Evolutionary conservation across 2,888 invertebrate species (phyloP).

Genomic region (Cerceris ruficornis): DNA sequence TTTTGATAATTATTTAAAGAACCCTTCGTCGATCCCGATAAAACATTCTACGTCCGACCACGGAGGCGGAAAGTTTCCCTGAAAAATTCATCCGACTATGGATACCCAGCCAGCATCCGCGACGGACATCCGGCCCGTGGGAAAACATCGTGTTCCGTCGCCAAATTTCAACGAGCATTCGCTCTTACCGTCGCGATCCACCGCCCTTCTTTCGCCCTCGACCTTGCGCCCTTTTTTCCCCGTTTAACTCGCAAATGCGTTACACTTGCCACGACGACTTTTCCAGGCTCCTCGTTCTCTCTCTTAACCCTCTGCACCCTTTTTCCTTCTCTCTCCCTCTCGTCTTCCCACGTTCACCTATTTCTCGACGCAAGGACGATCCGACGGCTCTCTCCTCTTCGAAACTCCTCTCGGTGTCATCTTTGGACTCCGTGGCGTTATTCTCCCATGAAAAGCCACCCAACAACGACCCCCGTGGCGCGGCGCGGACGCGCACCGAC

Average conservation of each 20-base stretch:
- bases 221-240: not conserved
- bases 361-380: constrained; percentile 26
- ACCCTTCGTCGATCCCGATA: not conserved
- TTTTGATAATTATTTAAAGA: not conserved
- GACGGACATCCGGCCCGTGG: constrained; percentile 38
- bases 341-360: not conserved
- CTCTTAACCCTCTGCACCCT: constrained; percentile 8
- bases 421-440: constrained; percentile 10
- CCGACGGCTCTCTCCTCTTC: constrained; percentile 23
- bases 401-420: constrained; percentile 25
- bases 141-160: constrained; percentile 46
- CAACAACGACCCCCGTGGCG: constrained; percentile 33
- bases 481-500: not conserved
- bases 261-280: constrained; percentile 42
- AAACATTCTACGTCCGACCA: not conserved
- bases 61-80: constrained; percentile 5
- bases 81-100: not conserved
- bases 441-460: constrained; percentile 45
- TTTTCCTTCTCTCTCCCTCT: constrained; percentile 2
- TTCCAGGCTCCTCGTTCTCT: constrained; percentile 20
- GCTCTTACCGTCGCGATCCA: constrained; percentile 43
- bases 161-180: constrained; percentile 50
- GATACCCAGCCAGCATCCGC: not conserved
- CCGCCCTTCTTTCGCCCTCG: not conserved
- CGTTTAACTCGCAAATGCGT: constrained; percentile 27